phyloP scores from a whole-genome alignment of 1,140 invertebrate genomes.

The Drosophila pectinifera region DNA sequence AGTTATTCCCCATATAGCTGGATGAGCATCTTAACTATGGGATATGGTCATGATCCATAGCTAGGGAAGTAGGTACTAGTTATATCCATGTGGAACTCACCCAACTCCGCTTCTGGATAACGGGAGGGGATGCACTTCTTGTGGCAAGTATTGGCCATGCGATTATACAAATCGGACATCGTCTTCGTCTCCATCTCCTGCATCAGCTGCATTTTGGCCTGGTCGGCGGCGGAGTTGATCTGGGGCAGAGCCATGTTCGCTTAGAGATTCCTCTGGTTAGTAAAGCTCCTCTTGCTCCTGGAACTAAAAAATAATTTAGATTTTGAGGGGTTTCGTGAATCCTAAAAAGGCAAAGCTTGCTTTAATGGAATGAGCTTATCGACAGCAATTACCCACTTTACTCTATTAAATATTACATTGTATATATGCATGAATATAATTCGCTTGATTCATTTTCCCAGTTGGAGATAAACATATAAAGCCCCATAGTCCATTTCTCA shows the following conservation, averaged over 20 bases:
- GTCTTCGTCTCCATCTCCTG: conserved; percentile 99
- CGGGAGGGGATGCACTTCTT: conserved; percentile 98
- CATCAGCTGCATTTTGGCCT: conserved; percentile 94
- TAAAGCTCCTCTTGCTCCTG: too few species aligned
- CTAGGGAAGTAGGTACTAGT: neutral
- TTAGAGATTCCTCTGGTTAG: conserved; percentile 2
- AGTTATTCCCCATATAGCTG: too few species aligned
- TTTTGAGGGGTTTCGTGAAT: too few species aligned
- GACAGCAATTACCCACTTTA: too few species aligned
- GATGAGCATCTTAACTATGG: too few species aligned
- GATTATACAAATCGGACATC: conserved; percentile 99
- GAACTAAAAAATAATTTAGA: neutral
- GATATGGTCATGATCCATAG: too few species aligned
- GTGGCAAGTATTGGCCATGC: conserved; percentile 96
- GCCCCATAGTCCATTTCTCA: too few species aligned
- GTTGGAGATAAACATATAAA: neutral
- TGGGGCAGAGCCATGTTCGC: conserved; percentile 87
- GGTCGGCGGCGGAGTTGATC: conserved; percentile 90
- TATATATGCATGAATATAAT: too few species aligned
- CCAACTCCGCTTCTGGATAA: conserved; percentile 96
- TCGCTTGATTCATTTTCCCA: neutral
- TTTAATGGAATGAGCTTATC: neutral
- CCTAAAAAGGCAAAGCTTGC: neutral
- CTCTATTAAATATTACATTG: neutral
- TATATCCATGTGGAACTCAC: conserved; percentile 77